Base-by-base conservation (phyloP, 2,888 invertebrate genomes). In the Neuroscelio doddi region DNA sequence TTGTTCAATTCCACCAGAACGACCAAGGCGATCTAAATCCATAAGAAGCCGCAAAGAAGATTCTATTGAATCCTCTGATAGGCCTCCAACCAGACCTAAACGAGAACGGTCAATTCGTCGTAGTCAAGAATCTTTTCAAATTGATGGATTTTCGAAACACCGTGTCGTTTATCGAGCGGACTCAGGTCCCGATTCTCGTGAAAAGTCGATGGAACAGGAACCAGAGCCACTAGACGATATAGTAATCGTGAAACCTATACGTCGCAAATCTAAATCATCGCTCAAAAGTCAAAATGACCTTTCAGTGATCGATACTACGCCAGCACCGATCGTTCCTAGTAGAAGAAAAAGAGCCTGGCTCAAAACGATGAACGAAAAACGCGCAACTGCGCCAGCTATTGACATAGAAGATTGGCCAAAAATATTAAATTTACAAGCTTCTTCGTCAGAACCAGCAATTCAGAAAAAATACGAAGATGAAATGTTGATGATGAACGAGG, bases 1-100 rank as follows among this genome's bases (percentile, higher is more conserved):
- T 10, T 83, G 74, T 77, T 34, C 70, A 1, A 17, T 63, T 5
- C 79, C 82, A 0, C 83, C 84, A 0, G 70, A 75, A 49, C 75
- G 82, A 15, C 79, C 80, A 1, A 68, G 64, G 9, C 71, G 84
- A 16, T 80, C 69, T 1, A 73, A 80, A 8, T 79, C 80, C 0
- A 17, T 76, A 14, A 69, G 76, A 16, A 81, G 78, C 27, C 77
- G 78, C 0, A 78, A 78, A 16, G 80, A 82, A 4, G 68, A 63
- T 4, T 80, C 78, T 0, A 34, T 66, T 0, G 79, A 81, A 5
- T 78, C 79, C 0, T 72, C 69, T 39, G 74, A 80, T 3, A 44
- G 50, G 3, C 79, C 83, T 30, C 89, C 89, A n/a, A 80, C 80
- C 14, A 85, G 85, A 47, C 86, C 88, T 0, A 88, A 89, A 68